Conservation (phyloP, 2,797 vertebrate species). For the Loriculus beryllinus region DNA sequence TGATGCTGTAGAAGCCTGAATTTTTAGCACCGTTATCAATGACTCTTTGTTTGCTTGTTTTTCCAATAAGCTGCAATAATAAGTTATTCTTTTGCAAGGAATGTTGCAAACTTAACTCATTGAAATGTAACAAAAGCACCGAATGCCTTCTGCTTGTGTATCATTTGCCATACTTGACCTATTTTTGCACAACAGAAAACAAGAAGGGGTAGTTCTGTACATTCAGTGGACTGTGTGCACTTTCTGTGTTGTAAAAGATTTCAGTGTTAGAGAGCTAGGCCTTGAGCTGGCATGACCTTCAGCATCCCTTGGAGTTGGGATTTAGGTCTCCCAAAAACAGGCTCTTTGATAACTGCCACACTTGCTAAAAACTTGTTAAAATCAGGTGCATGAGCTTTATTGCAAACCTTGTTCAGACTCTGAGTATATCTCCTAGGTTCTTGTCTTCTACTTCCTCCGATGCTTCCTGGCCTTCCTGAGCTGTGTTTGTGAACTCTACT, state of each 20-base stretch:
- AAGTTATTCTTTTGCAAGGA: not conserved
- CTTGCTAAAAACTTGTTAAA: not conserved
- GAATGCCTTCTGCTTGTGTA: not conserved
- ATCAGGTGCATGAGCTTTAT: not conserved
- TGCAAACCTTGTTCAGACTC: not conserved
- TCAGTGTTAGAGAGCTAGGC: not conserved
- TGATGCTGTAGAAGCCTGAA: not conserved
- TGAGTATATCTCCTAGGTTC: constrained; percentile 80
- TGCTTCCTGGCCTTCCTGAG: constrained; percentile 95
- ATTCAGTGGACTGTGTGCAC: not conserved
- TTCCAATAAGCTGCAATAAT: not conserved
- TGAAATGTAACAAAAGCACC: not conserved
- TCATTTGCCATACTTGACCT: not conserved
- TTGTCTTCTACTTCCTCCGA: constrained; percentile 97
- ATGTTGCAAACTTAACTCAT: not conserved
- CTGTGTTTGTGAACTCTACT: constrained; percentile 97
- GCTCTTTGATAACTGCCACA: not conserved
- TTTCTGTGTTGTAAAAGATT: not conserved
- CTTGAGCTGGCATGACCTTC: not conserved
- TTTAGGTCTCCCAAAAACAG: not conserved
- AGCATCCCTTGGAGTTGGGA: not conserved
- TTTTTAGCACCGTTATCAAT: not conserved
- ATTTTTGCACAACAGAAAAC: not conserved
- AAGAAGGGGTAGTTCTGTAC: not conserved
- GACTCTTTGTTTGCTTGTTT: not conserved